Percentiles rank a stretch among this genome's conserved stretches.
Conservation (phyloP, 2,113 vertebrate species). For the Sphyrna mokarran region DNA sequence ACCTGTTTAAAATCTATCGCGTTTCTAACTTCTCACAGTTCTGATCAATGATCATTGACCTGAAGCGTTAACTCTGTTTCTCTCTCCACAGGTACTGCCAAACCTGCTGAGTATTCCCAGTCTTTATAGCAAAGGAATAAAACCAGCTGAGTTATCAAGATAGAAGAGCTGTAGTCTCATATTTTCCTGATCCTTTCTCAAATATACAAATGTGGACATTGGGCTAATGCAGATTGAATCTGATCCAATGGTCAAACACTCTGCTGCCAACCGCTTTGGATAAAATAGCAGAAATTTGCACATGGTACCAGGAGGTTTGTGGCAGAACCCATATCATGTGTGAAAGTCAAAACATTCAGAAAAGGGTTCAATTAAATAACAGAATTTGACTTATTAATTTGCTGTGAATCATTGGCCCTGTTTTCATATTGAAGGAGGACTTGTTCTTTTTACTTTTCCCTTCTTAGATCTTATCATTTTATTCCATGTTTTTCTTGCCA, state of each 20-base stretch:
- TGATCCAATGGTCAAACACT: background rate
- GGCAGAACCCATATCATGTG: background rate
- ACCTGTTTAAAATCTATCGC: too few relatives aligned
- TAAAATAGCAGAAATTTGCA: background rate
- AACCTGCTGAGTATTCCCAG: too few relatives aligned
- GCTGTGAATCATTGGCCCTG: too few relatives aligned
- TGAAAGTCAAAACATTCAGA: background rate
- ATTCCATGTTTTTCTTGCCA: too few relatives aligned
- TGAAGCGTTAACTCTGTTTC: too few relatives aligned
- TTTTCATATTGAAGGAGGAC: too few relatives aligned
- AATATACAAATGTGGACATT: background rate
- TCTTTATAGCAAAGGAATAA: background rate
- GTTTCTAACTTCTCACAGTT: too few relatives aligned
- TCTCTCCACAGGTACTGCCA: too few relatives aligned
- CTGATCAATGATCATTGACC: too few relatives aligned
- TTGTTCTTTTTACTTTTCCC: too few relatives aligned
- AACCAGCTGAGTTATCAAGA: background rate
- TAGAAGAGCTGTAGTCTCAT: background rate
- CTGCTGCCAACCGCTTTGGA: background rate
- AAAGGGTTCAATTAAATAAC: background rate
- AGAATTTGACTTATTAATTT: too few relatives aligned
- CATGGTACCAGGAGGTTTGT: background rate
- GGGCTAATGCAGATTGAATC: background rate
- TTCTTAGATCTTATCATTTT: too few relatives aligned
- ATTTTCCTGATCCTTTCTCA: background rate